phyloP scores from a whole-genome alignment of 1,140 invertebrate genomes.

The Geopemphigus sp. region DNA sequence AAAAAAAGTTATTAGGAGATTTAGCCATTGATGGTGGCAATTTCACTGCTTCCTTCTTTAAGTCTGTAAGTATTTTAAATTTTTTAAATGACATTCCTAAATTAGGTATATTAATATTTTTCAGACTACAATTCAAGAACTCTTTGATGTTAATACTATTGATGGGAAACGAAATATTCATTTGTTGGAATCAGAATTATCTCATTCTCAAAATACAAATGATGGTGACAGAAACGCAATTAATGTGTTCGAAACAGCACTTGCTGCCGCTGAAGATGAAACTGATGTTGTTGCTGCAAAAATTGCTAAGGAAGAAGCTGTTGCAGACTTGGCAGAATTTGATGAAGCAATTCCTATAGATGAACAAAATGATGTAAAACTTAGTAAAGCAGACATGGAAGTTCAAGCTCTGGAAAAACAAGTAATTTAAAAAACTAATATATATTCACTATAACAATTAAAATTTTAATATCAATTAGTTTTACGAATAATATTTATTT shows the following conservation, averaged over 20 bases:
- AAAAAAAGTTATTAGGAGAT: slow-evolving; percentile 93
- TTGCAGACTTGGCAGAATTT: slow-evolving; percentile 91
- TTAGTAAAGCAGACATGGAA: slow-evolving; percentile 80
- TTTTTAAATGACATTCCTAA: too few species aligned
- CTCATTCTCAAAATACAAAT: slow-evolving; percentile 59
- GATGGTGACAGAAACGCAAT: slow-evolving; percentile 57
- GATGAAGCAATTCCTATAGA: slow-evolving; percentile 94
- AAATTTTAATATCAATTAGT: too few species aligned
- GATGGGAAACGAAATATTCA: slow-evolving; percentile 30
- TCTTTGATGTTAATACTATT: slow-evolving; percentile 35
- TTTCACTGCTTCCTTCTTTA: slow-evolving; percentile 97
- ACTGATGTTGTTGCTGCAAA: slow-evolving; percentile 87
- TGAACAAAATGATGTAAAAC: slow-evolving; percentile 56
- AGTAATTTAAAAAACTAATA: slow-evolving; percentile 60
- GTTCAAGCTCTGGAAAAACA: slow-evolving; percentile 78
- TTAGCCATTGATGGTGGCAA: slow-evolving; percentile 98
- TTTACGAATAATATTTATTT: background rate
- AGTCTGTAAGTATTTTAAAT: slow-evolving; percentile 67
- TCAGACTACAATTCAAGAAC: slow-evolving; percentile 44
- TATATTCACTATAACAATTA: too few species aligned
- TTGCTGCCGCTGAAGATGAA: slow-evolving; percentile 92
- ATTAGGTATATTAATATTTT: background rate
- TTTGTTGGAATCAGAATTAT: slow-evolving; percentile 33
- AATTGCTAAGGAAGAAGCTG: slow-evolving; percentile 87
- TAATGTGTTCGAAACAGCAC: slow-evolving; percentile 74